These are phyloP conservation scores for Ladona fulva DNA, from an alignment of 1,140 invertebrate species.

Conservation along the genomic window DNA sequence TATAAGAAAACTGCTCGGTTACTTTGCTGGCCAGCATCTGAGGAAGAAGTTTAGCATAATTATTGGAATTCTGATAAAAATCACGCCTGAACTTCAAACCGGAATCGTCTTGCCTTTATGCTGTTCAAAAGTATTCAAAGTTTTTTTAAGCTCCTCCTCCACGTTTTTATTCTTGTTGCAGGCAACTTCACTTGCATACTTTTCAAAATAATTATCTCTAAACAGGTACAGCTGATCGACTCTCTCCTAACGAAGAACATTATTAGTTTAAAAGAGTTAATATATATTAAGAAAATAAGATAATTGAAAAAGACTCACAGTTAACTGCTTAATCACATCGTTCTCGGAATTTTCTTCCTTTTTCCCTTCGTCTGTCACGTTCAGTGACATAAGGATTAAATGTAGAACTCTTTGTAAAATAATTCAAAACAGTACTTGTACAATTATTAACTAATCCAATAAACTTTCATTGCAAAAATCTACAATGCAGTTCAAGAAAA, in stretches of 20 bases:
- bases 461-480: no score
- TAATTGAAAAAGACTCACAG: neutral
- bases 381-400: neutral
- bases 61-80: slow-evolving; percentile 19
- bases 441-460: no score
- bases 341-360: neutral
- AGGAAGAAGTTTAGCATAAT: slow-evolving; percentile 14
- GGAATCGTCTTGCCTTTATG: slow-evolving; percentile 49
- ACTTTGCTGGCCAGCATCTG: slow-evolving; percentile 38
- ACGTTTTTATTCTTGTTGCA: slow-evolving; percentile 54
- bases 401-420: no score
- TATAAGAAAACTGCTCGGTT: slow-evolving; percentile 58
- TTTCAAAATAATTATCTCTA: slow-evolving; percentile 71
- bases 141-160: slow-evolving; percentile 52
- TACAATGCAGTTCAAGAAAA: no score
- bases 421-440: no score
- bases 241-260: slow-evolving; percentile 39
- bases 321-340: neutral
- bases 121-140: slow-evolving; percentile 52
- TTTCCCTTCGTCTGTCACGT: neutral
- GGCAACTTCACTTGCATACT: slow-evolving; percentile 57
- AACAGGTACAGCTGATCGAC: slow-evolving; percentile 58
- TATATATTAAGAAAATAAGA: neutral
- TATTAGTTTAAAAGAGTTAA: neutral
- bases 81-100: neutral